Evolutionary conservation across 2,797 vertebrate genomes (phyloP), one percentile per base, ranked within the genome.

Genomic region (Chiloscyllium punctatum): DNA sequence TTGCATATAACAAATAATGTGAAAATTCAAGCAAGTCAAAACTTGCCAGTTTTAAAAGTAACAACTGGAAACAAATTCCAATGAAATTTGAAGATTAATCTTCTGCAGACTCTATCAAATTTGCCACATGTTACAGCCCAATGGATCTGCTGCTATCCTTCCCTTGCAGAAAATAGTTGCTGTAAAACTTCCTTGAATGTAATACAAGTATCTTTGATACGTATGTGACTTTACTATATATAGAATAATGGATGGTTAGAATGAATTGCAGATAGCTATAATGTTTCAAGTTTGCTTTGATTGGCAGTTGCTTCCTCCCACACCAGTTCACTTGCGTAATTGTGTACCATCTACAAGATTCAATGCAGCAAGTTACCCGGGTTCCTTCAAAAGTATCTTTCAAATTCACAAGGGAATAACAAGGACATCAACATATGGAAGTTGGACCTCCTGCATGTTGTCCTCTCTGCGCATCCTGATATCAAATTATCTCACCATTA

Each of bases 71-170:
- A 51, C 48, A 94, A 69, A 42, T 94, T 94, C 91, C n/a, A 51
- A 94, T 53, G 94, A 5, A 94, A 94, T 33, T 94, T 94, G 53
- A 72, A 72, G 27, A 94, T 71, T 74, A 51, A 94, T 69, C 21
- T 94, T 94, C 37, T 42, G 18, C 90, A 42, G 91, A 42, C n/a
- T 37, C 23, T 94, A 94, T 94, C 91, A 94, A 94, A 94, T 94
- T 94, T 48, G 37, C 91, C 66, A 94, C 25, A 94, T 69, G 66
- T 6, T 48, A 48, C 21, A 71, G 91, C 66, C 66, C 37, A 23
- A 27, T 23, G 91, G 66, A n/a, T 42, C 66, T 42, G 7, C 3
- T 42, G n/a, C 37, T 37, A 25, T 94, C 91, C 91, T 66, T 92
- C 33, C n/a, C 57, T 23, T 94, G 42, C 69, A 71, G 91, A n/a